Base-by-base conservation (phyloP, 2,888 invertebrate genomes). In the Panzeria rudis region DNA sequence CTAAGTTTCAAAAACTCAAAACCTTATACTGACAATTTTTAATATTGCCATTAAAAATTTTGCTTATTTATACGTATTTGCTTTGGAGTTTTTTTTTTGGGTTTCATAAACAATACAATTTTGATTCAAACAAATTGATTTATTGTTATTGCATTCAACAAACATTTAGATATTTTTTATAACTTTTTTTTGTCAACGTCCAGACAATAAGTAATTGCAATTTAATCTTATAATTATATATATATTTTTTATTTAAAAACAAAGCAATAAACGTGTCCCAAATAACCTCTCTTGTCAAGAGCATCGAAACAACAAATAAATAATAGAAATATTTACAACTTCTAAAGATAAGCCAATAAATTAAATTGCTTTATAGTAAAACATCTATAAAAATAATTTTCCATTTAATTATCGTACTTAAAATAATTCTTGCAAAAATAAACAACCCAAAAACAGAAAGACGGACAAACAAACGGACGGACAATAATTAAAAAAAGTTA, bases 271-370 rank as follows among this genome's bases (percentile, higher is more conserved):
- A 80, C 64, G 66, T 80, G 72, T 64, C 17, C n/a, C 29, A 44
- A 50, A 59, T 61, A 66, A 80, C 73, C 73, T 68, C 20, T 59
- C 47, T 38, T 68, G 73, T 59, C 64, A 61, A 50, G 50, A 17
- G 20, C 25, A 41, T 41, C 38, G 35, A 41, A 56, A 13, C 17
- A 35, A 41, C 44, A 41, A 20, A 75, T 23, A 29, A 62, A 23
- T 32, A 66, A 52, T 64, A 64, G 41, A 76, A 66, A 75, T 17
- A n/a, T 8, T 73, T 25, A 20, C n/a, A 47, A 8, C 17, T 73
- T 50, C 3, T 38, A 52, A 13, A 38, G 52, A 29, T 52, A 64
- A 29, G 73, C 4, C 38, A 75, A 44, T 20, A 32, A 76, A 76
- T 64, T 66, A 32, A 44, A 9, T 20, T 20, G 7, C 17, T 4